Percentiles rank a stretch among this genome's conserved stretches.
phyloP scores from a whole-genome alignment of 2,888 invertebrate genomes.

The Eurois occulta region DNA sequence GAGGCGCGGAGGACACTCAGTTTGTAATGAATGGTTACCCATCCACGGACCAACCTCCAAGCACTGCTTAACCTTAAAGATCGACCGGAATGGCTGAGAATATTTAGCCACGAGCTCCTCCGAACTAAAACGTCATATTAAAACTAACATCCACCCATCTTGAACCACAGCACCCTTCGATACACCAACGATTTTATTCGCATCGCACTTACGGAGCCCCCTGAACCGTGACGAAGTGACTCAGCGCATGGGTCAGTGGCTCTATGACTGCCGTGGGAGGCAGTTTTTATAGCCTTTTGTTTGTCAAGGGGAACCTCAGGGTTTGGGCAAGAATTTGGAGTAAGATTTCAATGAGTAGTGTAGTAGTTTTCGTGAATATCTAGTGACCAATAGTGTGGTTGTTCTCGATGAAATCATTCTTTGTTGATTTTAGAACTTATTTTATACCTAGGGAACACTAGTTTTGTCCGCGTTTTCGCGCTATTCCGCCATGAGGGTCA shows the following conservation, averaged over 20 bases:
- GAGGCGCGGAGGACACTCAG: background rate
- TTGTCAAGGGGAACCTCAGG: slow-evolving; percentile 42
- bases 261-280: slow-evolving; percentile 79
- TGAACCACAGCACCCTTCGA: slow-evolving; percentile 37
- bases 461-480: background rate
- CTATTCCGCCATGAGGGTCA: too few relatives aligned
- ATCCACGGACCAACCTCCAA: background rate
- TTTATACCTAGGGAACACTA: background rate
- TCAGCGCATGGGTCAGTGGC: slow-evolving; percentile 76
- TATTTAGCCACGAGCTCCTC: background rate
- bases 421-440: background rate
- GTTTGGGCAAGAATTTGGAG: slow-evolving; percentile 40
- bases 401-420: background rate
- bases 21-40: background rate
- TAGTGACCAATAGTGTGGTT: background rate
- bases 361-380: background rate
- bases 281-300: slow-evolving; percentile 70
- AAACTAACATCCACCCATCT: background rate
- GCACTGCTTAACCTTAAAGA: background rate
- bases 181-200: slow-evolving; percentile 45
- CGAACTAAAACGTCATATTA: background rate
- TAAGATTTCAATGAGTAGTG: slow-evolving; percentile 29
- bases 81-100: background rate
- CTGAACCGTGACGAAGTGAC: slow-evolving; percentile 76
- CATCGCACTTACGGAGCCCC: slow-evolving; percentile 29